Percentiles rank a stretch among this genome's conserved stretches.
Conservation (phyloP, 2,797 vertebrate species). For the Esox masquinongy region DNA sequence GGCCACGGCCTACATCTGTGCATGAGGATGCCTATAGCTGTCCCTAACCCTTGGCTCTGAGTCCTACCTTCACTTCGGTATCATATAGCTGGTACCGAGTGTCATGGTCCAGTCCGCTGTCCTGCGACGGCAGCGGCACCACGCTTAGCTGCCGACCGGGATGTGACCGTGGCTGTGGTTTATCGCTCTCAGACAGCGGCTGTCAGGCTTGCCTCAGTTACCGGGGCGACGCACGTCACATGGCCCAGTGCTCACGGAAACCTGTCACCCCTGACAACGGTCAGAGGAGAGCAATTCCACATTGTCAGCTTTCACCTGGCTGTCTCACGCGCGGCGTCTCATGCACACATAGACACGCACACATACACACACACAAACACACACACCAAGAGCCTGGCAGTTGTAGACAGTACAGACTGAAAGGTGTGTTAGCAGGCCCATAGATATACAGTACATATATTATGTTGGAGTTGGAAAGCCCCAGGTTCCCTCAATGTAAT, state of each 20-base stretch:
- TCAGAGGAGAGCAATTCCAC: constrained; percentile 68
- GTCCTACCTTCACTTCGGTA: neutral
- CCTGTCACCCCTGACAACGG: constrained; percentile 62
- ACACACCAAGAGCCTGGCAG: neutral
- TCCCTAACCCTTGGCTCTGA: neutral
- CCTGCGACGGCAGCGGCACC: neutral
- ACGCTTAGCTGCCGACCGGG: too few relatives aligned
- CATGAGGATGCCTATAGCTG: neutral
- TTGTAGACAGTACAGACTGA: constrained; percentile 49
- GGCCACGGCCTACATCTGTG: neutral
- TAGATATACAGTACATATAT: constrained; percentile 47
- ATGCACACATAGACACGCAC: constrained; percentile 12
- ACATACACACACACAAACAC: neutral
- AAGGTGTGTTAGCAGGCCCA: constrained; percentile 63
- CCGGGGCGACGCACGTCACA: constrained; percentile 60
- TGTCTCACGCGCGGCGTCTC: constrained; percentile 44
- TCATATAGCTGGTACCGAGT: neutral
- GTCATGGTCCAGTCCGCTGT: neutral
- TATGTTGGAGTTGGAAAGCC: constrained; percentile 54
- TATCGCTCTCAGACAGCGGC: constrained; percentile 3
- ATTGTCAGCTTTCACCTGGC: constrained; percentile 66
- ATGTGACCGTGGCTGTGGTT: neutral
- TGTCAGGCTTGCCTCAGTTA: constrained; percentile 42
- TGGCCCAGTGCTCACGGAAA: constrained; percentile 57
- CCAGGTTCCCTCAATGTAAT: neutral